Evolutionary conservation across 2,888 invertebrate species (phyloP).

Genomic region (Trichacis sp.): DNA sequence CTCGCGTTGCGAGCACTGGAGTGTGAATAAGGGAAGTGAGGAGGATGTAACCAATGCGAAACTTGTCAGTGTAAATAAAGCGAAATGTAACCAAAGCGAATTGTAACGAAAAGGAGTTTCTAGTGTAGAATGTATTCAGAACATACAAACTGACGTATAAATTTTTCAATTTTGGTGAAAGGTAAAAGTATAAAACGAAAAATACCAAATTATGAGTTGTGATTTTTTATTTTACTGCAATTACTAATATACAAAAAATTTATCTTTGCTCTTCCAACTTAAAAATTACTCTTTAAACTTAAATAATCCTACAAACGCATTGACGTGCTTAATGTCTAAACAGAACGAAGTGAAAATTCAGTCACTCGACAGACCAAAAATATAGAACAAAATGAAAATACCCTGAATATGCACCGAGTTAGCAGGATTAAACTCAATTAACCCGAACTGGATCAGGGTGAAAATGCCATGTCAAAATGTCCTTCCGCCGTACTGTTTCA

Average conservation of each 20-base stretch:
- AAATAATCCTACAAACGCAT: too few relatives aligned
- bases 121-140: too few relatives aligned
- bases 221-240: slow-evolving; percentile 66
- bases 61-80: too few relatives aligned
- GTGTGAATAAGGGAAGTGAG: too few relatives aligned
- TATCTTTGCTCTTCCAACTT: slow-evolving; percentile 54
- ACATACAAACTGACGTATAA: too few relatives aligned
- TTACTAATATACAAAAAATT: slow-evolving; percentile 63
- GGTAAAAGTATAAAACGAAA: too few relatives aligned
- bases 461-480: slow-evolving; percentile 37
- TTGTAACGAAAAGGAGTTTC: too few relatives aligned
- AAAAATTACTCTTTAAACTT: slow-evolving; percentile 40
- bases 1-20: too few relatives aligned
- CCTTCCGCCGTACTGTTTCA: slow-evolving; percentile 42
- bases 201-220: slow-evolving; percentile 56
- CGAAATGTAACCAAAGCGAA: slow-evolving; percentile 7
- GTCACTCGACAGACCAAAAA: slow-evolving; percentile 39
- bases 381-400: slow-evolving; percentile 40
- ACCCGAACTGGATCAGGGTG: slow-evolving; percentile 63
- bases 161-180: too few relatives aligned
- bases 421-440: slow-evolving; percentile 64
- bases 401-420: slow-evolving; percentile 57
- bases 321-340: slow-evolving; percentile 12
- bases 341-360: too few relatives aligned
- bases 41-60: too few relatives aligned